Evolutionary conservation across 2,113 vertebrate species (phyloP).

Genomic region (Ammodytes marinus): DNA sequence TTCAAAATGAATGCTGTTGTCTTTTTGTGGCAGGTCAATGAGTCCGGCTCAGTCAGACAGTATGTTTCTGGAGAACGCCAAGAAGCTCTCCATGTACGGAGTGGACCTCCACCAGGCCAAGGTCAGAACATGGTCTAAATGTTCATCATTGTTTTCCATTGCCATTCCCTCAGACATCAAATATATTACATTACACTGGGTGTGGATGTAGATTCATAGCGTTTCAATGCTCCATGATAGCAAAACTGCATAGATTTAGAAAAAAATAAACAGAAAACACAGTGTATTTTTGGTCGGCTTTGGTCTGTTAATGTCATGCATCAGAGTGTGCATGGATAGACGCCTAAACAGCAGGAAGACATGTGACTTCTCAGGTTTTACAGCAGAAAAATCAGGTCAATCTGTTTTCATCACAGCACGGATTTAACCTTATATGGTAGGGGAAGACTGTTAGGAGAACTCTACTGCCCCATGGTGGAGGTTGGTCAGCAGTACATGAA

Average conservation of each 20-base stretch:
- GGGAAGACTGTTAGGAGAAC: background rate
- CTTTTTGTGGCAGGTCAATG: constrained; percentile 88
- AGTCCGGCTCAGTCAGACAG: constrained; percentile 97
- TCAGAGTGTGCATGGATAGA: background rate
- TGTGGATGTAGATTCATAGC: background rate
- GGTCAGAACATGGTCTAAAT: constrained; percentile 78
- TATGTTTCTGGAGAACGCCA: constrained; percentile 98
- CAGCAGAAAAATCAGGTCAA: constrained; percentile 81
- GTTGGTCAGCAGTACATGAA: constrained; percentile 1
- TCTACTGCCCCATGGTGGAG: constrained; percentile 62
- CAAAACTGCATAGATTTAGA: background rate
- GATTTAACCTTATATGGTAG: constrained; percentile 59
- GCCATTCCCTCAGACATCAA: background rate
- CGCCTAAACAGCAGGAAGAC: constrained; percentile 20
- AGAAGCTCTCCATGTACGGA: constrained; percentile 98
- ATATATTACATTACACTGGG: background rate
- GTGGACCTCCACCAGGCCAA: constrained; percentile 98
- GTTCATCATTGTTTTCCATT: no score
- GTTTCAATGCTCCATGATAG: background rate
- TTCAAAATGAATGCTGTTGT: background rate
- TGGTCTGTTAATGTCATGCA: background rate
- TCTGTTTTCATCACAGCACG: constrained; percentile 64
- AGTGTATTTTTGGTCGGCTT: background rate
- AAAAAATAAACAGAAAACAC: background rate
- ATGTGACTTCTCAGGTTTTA: constrained; percentile 52